Evolutionary conservation across 2,888 invertebrate genomes (phyloP), one percentile per base, ranked within the genome.

Genomic region (Ichneumon xanthorius): DNA sequence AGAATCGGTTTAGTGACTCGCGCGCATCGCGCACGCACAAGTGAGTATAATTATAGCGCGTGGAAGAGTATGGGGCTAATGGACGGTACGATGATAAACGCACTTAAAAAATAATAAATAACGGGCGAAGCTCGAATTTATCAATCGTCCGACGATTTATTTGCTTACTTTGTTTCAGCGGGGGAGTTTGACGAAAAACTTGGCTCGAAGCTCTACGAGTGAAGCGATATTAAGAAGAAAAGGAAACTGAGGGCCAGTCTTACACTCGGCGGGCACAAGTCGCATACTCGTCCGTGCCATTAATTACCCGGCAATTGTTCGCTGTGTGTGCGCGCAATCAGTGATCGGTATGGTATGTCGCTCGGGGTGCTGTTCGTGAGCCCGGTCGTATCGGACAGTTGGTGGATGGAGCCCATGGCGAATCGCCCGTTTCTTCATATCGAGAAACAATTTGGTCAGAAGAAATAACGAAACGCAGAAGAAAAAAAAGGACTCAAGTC

Each of bases 301-400:
- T 73, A 73, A 50, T 77, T 55, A 71, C 65, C 71, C 79, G 71
- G 79, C 71, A 58, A 82, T 79, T 75, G 76, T 76, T 58, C 67
- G 40, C 65, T 70, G 85, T 45, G 50, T 76, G 71, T 19, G 58
- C 73, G 58, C 73, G 55, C 82, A 82, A 76, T 76, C 79, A 72
- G 82, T 68, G 82, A 82, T 85, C 85, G 85, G 85, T 80, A 80
- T 80, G 63, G 61, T 79, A 50, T 77, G 67, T 76, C 67, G 85
- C 73, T 77, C 76, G 67, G 61, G 63, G 67, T 72, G 48, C 48
- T 67, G 80, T 80, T 82, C 78, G 70, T 48, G 67, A 50, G 55
- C n/a, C 67, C 53, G 16, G 45, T 68, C 63, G 16, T 63, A 65
- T 61, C 76, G 61, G 77, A 85, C 85, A 83, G 85, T 85, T 68